phyloP scores from a whole-genome alignment of 2,797 vertebrate genomes.

The Bryconaethiops microstoma region DNA sequence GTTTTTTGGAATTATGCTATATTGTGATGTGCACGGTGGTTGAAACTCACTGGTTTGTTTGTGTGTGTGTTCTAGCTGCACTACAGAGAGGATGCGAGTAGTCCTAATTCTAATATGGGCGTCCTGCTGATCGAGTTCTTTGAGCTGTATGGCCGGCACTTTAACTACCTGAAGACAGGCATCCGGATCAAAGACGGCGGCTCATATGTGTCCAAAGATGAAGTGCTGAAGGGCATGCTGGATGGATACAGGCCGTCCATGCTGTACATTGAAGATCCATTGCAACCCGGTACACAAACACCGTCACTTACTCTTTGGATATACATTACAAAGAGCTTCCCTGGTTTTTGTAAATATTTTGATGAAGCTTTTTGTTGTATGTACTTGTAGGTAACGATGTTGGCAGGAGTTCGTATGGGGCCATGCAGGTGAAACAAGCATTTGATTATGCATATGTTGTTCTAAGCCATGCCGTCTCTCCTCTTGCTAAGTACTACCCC shows the following conservation, averaged over 20 bases:
- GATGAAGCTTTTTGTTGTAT: not conserved
- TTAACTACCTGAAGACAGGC: slow-evolving; percentile 98
- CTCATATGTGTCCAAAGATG: slow-evolving; percentile 96
- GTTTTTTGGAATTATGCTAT: not conserved
- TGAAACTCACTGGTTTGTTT: not conserved
- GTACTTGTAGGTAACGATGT: slow-evolving; percentile 88
- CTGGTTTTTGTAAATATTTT: not conserved
- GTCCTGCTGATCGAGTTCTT: slow-evolving; percentile 99
- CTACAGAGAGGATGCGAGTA: slow-evolving; percentile 91
- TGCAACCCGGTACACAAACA: slow-evolving; percentile 87
- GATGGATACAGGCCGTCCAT: slow-evolving; percentile 97
- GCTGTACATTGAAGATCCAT: slow-evolving; percentile 96
- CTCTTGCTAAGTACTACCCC: slow-evolving; percentile 93
- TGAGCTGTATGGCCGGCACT: slow-evolving; percentile 96
- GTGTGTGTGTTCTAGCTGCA: slow-evolving; percentile 80
- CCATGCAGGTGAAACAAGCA: slow-evolving; percentile 98
- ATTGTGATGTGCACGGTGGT: not conserved
- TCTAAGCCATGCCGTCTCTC: slow-evolving; percentile 92
- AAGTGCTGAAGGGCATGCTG: slow-evolving; percentile 95
- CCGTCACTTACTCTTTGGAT: not conserved
- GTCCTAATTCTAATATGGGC: slow-evolving; percentile 92
- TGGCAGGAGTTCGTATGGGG: slow-evolving; percentile 95
- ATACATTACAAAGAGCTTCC: not conserved
- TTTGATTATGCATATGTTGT: slow-evolving; percentile 97
- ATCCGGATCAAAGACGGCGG: slow-evolving; percentile 98